Conservation (phyloP, 1,140 invertebrate species). For the Pseudoatta argentina region DNA sequence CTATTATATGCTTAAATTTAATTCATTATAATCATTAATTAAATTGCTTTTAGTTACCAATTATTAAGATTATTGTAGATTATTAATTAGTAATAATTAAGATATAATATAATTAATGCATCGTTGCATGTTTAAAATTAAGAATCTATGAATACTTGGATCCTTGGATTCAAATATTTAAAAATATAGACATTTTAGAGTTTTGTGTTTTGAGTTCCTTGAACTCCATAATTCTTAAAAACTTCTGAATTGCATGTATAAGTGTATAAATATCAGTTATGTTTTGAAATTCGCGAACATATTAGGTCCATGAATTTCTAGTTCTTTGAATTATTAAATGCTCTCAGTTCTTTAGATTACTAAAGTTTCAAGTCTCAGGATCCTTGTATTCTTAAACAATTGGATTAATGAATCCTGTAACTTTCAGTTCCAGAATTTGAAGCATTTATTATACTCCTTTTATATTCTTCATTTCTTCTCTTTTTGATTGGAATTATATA, state of each 20-base stretch:
- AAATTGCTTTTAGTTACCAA: conserved; percentile 71
- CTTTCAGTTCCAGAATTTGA: conserved; percentile 24
- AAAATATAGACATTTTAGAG: background rate
- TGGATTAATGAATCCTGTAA: conserved; percentile 12
- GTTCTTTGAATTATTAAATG: background rate
- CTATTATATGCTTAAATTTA: conserved; percentile 77
- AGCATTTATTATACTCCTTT: background rate
- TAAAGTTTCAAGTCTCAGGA: conserved; percentile 26
- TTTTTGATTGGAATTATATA: conserved; percentile 36
- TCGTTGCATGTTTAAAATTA: no score
- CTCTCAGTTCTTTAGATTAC: background rate
- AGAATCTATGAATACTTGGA: conserved; percentile 55
- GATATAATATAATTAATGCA: conserved; percentile 82
- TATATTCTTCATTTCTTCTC: conserved; percentile 1
- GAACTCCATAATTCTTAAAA: background rate
- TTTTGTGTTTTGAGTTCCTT: background rate
- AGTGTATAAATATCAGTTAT: conserved; percentile 21
- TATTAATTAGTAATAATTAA: conserved; percentile 82
- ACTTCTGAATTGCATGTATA: background rate
- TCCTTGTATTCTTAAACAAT: conserved; percentile 43
- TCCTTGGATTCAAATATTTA: conserved; percentile 18
- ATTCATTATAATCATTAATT: conserved; percentile 57
- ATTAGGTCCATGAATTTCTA: conserved; percentile 46
- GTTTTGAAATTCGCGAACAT: background rate
- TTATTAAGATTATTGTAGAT: conserved; percentile 84